A percentile compares a stretch with the other conserved stretches of the same genome.
Evolutionary conservation across 1,140 invertebrate species (phyloP).

Genomic region (Trichonephila clavata): DNA sequence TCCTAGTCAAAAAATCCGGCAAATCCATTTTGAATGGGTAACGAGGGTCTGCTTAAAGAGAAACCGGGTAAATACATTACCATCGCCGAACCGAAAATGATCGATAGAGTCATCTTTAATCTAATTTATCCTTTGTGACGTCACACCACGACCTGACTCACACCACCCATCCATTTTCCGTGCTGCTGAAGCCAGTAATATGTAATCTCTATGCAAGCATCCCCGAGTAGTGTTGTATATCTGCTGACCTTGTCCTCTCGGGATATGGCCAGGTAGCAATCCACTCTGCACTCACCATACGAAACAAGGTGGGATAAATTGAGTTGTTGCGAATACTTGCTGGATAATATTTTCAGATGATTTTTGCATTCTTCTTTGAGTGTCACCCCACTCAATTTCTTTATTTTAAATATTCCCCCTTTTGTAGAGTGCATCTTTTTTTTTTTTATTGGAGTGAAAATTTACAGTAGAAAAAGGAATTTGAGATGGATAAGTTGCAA

Average conservation of each 20-base stretch:
- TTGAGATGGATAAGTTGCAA: too few species aligned
- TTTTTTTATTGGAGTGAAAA: not conserved
- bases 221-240: slow-evolving; percentile 36
- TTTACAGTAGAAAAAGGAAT: too few species aligned
- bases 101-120: slow-evolving; percentile 75
- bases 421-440: not conserved
- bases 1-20: slow-evolving; percentile 53
- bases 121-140: slow-evolving; percentile 70
- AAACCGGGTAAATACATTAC: slow-evolving; percentile 74
- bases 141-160: slow-evolving; percentile 35
- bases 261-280: slow-evolving; percentile 32
- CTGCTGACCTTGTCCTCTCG: slow-evolving; percentile 66
- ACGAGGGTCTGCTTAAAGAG: slow-evolving; percentile 69
- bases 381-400: not conserved
- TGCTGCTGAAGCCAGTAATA: slow-evolving; percentile 63
- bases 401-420: not conserved
- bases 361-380: not conserved
- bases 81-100: slow-evolving; percentile 69
- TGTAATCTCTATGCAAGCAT: slow-evolving; percentile 72
- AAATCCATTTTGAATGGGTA: slow-evolving; percentile 74
- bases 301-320: slow-evolving; percentile 19
- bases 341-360: slow-evolving; percentile 52
- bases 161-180: slow-evolving; percentile 59
- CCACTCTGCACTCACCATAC: not conserved
- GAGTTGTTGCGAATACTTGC: slow-evolving; percentile 38